Base-by-base conservation (phyloP, 1,140 invertebrate genomes). In the Eueides isabella region DNA sequence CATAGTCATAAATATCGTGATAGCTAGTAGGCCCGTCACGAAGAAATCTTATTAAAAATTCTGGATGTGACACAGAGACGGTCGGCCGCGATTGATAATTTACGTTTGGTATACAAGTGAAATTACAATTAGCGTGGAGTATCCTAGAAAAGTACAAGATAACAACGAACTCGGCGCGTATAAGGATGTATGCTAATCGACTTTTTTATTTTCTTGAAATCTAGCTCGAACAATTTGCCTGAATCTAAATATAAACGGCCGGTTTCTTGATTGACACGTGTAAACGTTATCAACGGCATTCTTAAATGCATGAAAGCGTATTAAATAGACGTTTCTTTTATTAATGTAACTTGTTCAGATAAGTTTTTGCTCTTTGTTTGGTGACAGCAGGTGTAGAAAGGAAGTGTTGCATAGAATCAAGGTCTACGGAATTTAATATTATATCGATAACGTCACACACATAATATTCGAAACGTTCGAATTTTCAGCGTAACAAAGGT, bases 21-120 rank as follows among this genome's bases (percentile, higher is more conserved):
- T 73, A 73, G 62, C 67, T 69, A 72, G 62, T 65, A 66, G 61
- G 67, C 75, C 48, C 73, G 44, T 73, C 61, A 71, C 62, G 64
- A 41, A 65, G 41, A 69, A 67, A 61, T 64, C 30, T 61, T 16
- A 63, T 29, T 71, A 62, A 62, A 71, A 38, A 71, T 62, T 65
- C 66, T 44, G 67, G 67, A 65, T 72, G 70, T 69, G 61, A 29
- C 55, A 30, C 23, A 5, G 26, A 35, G 14, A 12, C n/a, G 38
- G 69, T 55, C 69, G 61, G 69, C 35, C 69, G 31, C 67, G 48
- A 69, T 69, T 69, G 67, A 61, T 69, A 69, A 61, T 69, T 35
- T 69, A 69, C 48, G 67, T 69, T 69, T 31, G 29, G 44, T 69
- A 35, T 61, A 61, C 67, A 61, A 26, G 61, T 62, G 55, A 71